Base-by-base conservation (phyloP, 2,113 vertebrate genomes). In the Ammodytes dubius region DNA sequence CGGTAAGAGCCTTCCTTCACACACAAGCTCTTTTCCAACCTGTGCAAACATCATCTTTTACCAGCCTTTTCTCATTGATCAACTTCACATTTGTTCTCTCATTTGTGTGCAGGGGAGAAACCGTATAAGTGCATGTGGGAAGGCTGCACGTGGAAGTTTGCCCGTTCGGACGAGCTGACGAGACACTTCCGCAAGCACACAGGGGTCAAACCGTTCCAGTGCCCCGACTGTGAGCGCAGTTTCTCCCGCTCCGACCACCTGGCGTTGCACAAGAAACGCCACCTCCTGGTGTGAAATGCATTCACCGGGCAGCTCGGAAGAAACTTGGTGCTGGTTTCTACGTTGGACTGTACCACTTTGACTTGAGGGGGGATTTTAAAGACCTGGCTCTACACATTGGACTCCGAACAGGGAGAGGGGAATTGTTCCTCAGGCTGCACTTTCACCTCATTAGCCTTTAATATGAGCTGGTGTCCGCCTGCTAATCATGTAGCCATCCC, bases 181-280 rank as follows among this genome's bases (percentile, higher is more conserved):
- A 97, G 98, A 90, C 98, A 99, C 96, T 99, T 97, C 94, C 98
- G 98, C 81, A 99, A 99, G 92, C 98, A 99, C 54, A 99, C 98
- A 0, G 98, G 98, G 35, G 96, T 99, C 86, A 99, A 99, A 92
- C 98, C 98, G 0, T 99, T 99, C 91, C 97, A 99, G 94, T 99
- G 98, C 69, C 97, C 97, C 2, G 98, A 99, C 96, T 99, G 98
- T 89, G 98, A 99, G 82, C 97, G 98, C 60, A 99, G 97, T 94
- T 99, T 99, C 93, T 99, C 98, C 15, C 97, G 98, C 7, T 99
- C 98, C 0, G 98, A 99, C 93, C 98, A 99, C 75, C 96, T 99
- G 54, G 97, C 98, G 81, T 95, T 99, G 7, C 98, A 99, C 93
- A 97, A 97, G 93, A 99, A 99, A 59, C 97, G 98, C 89, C 98